Base-by-base conservation (phyloP, 1,140 invertebrate species). In the Penaeus chinensis region DNA sequence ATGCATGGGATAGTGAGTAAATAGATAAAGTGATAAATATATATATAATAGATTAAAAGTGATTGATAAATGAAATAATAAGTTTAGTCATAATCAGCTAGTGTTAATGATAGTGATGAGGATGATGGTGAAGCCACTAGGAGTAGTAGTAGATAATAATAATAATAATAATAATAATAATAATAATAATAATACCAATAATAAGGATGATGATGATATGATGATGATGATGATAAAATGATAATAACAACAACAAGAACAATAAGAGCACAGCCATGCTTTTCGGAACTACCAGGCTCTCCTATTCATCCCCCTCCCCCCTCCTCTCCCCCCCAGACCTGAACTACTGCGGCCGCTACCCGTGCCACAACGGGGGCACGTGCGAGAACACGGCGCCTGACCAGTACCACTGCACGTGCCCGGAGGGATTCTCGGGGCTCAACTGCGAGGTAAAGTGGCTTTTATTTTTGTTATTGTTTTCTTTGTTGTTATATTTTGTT, bases 321-420 rank as follows among this genome's bases (percentile, higher is more conserved):
- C 22, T 27, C 27, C 22, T 27, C 54, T n/a, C 54, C 42, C 74
- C 60, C 11, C 20, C 90, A 87, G 91, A 91, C 83, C 88, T 91
- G 60, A 91, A 91, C 82, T 93, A 92, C 88, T 91, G 90, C 42
- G 92, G 91, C 19, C 92, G 92, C 16, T 90, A 91, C 24, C 92
- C 93, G 11, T 93, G 93, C 89, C 91, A 91, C 77, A 93, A 93
- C 91, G 92, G 93, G 47, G 93, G 93, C 16, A 92, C 91, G 2
- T 93, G 93, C 90, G 90, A 93, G 80, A 93, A 93, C 87, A 92
- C 91, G 8, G 91, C 88, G 0, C 91, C 92, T 0, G 92, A 93
- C 89, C 89, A 92, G 61, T 93, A 92, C 91, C 91, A 11, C 27
- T 94, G 93, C 90, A 90, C 91, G 16, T 93, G 92, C 86, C 90